phyloP scores from a whole-genome alignment of 2,113 vertebrate species.

The Lophochroa leadbeateri region DNA sequence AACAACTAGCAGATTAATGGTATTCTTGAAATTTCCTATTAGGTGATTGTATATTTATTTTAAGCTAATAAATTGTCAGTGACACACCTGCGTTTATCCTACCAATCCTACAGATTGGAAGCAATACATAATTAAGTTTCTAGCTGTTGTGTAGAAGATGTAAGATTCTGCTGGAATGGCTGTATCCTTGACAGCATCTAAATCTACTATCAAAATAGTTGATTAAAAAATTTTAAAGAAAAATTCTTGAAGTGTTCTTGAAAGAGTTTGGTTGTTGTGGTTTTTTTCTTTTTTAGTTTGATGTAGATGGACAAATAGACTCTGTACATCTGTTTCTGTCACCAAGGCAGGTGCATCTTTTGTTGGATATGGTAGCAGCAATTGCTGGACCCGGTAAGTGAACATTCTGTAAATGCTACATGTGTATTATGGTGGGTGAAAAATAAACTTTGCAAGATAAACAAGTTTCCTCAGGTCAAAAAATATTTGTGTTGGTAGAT shows the following conservation, averaged over 20 bases:
- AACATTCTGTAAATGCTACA: background rate
- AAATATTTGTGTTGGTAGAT: background rate
- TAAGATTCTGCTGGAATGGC: background rate
- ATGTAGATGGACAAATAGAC: constrained; percentile 91
- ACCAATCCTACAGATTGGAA: background rate
- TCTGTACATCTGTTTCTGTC: constrained; percentile 89
- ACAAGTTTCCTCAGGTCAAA: background rate
- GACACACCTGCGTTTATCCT: background rate
- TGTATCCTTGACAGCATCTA: background rate
- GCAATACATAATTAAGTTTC: background rate
- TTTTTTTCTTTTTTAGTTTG: constrained; percentile 79
- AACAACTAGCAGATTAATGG: background rate
- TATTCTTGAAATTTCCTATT: background rate
- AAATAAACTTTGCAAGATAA: background rate
- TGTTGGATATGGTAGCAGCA: constrained; percentile 91
- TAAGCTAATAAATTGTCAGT: background rate
- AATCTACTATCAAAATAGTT: background rate
- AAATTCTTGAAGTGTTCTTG: background rate
- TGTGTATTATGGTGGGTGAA: background rate
- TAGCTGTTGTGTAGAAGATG: background rate
- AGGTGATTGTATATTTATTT: background rate
- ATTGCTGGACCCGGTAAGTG: constrained; percentile 89
- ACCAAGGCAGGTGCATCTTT: constrained; percentile 92
- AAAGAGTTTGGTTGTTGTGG: background rate
- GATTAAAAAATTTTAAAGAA: background rate